Percentiles rank a stretch among this genome's conserved stretches.
Evolutionary conservation across 2,797 vertebrate genomes (phyloP).

Genomic region (Urophycis tenuis): DNA sequence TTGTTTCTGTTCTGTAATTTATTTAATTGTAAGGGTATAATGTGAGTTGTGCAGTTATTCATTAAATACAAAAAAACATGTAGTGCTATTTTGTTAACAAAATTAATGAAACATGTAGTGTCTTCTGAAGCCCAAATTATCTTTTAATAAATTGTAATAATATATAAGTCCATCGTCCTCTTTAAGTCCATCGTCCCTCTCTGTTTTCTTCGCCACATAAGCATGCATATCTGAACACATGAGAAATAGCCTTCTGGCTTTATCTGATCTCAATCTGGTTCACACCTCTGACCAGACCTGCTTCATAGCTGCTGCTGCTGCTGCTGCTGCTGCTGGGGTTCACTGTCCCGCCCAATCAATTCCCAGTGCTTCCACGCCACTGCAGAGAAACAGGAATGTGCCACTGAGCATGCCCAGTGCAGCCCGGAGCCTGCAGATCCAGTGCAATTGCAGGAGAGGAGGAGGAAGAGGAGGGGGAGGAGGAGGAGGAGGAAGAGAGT

Average conservation of each 20-base stretch:
- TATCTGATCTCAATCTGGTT: constrained; percentile 8
- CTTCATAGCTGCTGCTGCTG: constrained; percentile 4
- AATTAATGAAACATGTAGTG: background rate
- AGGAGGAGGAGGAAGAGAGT: constrained; percentile 20
- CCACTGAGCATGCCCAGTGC: constrained; percentile 62
- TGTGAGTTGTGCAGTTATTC: background rate
- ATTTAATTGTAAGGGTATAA: background rate
- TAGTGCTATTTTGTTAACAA: background rate
- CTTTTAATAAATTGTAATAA: background rate
- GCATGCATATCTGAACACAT: background rate
- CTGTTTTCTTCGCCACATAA: background rate
- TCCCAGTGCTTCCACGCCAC: constrained; percentile 47
- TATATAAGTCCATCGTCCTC: background rate
- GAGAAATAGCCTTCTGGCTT: background rate
- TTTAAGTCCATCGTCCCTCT: background rate
- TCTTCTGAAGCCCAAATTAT: background rate
- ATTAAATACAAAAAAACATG: background rate
- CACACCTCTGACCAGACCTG: background rate
- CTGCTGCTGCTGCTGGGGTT: constrained; percentile 1
- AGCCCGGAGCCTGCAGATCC: constrained; percentile 57
- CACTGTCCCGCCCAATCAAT: constrained; percentile 16
- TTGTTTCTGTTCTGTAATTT: background rate
- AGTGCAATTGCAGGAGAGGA: constrained; percentile 49
- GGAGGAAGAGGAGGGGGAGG: constrained; percentile 26
- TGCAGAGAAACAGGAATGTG: constrained; percentile 53